Evolutionary conservation across 2,797 vertebrate species (phyloP), one percentile per base, ranked within the genome.

Genomic region (Acrossocheilus wenchowensis): DNA sequence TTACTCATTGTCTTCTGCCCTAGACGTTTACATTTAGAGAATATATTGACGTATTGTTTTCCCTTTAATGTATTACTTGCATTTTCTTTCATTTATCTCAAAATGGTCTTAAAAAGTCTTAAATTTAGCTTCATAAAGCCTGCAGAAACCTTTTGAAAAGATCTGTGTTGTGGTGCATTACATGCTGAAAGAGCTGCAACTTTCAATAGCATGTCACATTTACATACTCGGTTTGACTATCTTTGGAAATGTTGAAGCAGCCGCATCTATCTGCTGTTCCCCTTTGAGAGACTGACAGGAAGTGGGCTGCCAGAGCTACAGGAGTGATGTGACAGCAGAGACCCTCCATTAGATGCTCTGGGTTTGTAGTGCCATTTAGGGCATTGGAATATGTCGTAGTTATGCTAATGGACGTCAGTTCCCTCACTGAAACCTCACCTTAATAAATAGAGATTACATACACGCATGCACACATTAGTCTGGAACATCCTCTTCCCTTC

Each of bases 391-490:
- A 88, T 88, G 88, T 72, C 39, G 30, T 72, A 34, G 78, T 82
- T 89, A 90, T 86, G 87, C 73, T 92, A 90, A 91, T 90, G 90
- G 89, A 77, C 34, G 80, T 66, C 87, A 89, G 82, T 89, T 87
- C 83, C 71, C 78, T 75, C 85, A 81, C 87, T 84, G 57, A 89
- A 87, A 85, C 78, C 73, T 34, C 83, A 74, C 82, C 71, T 73
- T 85, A 86, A 30, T 41, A 52, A 30, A 23, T 54, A 39, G 23
- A 72, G 82, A 83, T 71, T 52, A 50, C 41, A 73, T 39, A 23
- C 26, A 64, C 60, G 26, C 34, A 83, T n/a, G 50, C 36, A 74
- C 57, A 84, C 69, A 81, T 88, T 71, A 72, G 36, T 36, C 74
- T 68, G 78, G 60, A 52, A 64, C 69, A 69, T 73, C 36, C 26